Conservation (phyloP, 2,113 vertebrate species). For the Vanacampus margaritifer region DNA sequence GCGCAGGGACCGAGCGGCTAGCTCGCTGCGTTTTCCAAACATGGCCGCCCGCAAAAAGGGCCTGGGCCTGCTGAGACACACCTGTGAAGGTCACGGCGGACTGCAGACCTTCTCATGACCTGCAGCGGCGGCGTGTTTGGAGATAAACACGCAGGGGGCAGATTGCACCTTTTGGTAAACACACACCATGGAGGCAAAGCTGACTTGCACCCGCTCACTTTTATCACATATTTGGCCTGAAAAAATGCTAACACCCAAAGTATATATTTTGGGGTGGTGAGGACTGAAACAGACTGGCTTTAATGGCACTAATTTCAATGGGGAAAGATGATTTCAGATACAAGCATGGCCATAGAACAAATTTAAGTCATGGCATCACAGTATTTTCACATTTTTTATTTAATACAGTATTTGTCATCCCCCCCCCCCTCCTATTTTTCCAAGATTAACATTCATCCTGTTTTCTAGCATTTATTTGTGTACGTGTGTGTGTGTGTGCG, state of each 20-base stretch:
- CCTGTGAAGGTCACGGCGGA: conserved; percentile 63
- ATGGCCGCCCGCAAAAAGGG: conserved; percentile 33
- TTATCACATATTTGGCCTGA: not conserved
- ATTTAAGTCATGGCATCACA: too few species aligned
- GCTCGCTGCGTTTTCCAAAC: conserved; percentile 16
- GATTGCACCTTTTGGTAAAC: conserved; percentile 48
- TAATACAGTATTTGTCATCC: not conserved
- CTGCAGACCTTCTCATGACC: conserved; percentile 62
- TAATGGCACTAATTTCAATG: too few species aligned
- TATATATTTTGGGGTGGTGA: not conserved
- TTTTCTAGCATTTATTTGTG: too few species aligned
- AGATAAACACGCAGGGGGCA: conserved; percentile 53
- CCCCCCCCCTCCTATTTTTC: too few species aligned
- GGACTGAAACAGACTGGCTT: too few species aligned
- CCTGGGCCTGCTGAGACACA: conserved; percentile 49
- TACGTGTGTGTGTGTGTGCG: too few species aligned
- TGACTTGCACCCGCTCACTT: not conserved
- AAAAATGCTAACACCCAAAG: not conserved
- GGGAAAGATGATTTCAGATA: too few species aligned
- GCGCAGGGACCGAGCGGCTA: conserved; percentile 49
- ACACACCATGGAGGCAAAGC: conserved; percentile 26
- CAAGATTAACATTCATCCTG: too few species aligned
- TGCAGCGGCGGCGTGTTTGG: conserved; percentile 50
- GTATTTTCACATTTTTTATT: not conserved
- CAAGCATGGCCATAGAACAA: too few species aligned